A percentile compares a stretch with the other conserved stretches of the same genome.
phyloP scores from a whole-genome alignment of 2,113 vertebrate species.

The Oncorhynchus nerka region DNA sequence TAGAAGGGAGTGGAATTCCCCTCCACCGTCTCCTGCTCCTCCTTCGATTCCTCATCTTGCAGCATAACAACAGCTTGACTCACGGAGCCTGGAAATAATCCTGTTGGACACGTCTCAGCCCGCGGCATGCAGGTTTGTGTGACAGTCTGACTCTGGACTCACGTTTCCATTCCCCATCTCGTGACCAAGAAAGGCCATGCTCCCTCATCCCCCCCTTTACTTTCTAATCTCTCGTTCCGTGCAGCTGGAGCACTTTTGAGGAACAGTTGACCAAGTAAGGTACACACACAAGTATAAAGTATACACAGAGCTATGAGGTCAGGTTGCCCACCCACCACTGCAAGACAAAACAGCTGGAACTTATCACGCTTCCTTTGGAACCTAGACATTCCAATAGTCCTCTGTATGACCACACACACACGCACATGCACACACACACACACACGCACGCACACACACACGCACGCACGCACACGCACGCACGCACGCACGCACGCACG shows the following conservation, averaged over 20 bases:
- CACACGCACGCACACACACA: neutral
- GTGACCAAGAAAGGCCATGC: slow-evolving; percentile 11
- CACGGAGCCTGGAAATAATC: neutral
- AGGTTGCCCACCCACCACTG: neutral
- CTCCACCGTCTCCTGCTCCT: neutral
- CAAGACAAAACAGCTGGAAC: neutral
- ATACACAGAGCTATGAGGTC: neutral
- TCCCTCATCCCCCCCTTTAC: neutral
- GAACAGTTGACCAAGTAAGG: slow-evolving; percentile 13
- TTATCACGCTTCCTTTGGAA: neutral
- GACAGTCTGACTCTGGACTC: neutral
- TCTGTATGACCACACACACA: neutral
- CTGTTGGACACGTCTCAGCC: neutral
- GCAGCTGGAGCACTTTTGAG: slow-evolving; percentile 2
- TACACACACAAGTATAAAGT: neutral
- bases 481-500: neutral
- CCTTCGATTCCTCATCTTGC: neutral
- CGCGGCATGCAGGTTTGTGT: neutral
- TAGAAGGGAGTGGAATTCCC: neutral
- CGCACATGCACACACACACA: neutral
- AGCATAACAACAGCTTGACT: slow-evolving; percentile 3
- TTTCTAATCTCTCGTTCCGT: neutral
- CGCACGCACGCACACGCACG: neutral
- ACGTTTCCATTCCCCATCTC: neutral
- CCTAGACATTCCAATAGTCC: neutral